These are phyloP conservation scores for Drosophila athabasca DNA, from an alignment of 1,140 invertebrate genomes.

Conservation along the genomic window DNA sequence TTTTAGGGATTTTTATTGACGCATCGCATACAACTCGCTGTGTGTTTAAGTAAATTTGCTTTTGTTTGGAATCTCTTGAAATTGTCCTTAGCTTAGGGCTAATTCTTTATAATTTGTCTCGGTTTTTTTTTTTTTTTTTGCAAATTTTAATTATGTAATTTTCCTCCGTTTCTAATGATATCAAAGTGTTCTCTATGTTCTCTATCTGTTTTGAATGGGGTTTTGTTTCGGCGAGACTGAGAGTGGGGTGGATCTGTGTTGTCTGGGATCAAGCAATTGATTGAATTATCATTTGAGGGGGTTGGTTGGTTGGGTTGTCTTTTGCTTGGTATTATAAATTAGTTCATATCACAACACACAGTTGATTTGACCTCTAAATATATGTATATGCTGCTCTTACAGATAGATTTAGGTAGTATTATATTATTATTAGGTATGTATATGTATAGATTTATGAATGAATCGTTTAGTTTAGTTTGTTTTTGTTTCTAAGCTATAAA, in stretches of 20 bases:
- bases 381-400: slow-evolving; percentile 52
- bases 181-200: neutral
- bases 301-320: slow-evolving; percentile 18
- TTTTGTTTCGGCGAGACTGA: slow-evolving; percentile 1
- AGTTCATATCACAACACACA: slow-evolving; percentile 83
- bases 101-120: slow-evolving; percentile 18
- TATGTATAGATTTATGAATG: slow-evolving; percentile 51
- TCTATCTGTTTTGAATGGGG: neutral
- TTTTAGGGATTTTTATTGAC: slow-evolving; percentile 62
- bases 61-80: slow-evolving; percentile 53
- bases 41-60: slow-evolving; percentile 70
- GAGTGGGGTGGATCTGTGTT: slow-evolving; percentile 25
- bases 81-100: slow-evolving; percentile 31
- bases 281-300: slow-evolving; percentile 5
- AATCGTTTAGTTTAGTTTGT: slow-evolving; percentile 21
- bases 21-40: slow-evolving; percentile 72
- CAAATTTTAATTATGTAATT: slow-evolving; percentile 16
- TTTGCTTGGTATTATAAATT: slow-evolving; percentile 70
- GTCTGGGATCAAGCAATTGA: slow-evolving; percentile 45
- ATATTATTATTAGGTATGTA: slow-evolving; percentile 45
- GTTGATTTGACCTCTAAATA: slow-evolving; percentile 73
- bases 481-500: slow-evolving; percentile 67
- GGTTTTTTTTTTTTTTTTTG: slow-evolving; percentile 25
- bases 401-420: slow-evolving; percentile 44
- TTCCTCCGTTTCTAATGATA: slow-evolving; percentile 30